Conservation (phyloP, 2,113 vertebrate species). For the Chauna torquata region DNA sequence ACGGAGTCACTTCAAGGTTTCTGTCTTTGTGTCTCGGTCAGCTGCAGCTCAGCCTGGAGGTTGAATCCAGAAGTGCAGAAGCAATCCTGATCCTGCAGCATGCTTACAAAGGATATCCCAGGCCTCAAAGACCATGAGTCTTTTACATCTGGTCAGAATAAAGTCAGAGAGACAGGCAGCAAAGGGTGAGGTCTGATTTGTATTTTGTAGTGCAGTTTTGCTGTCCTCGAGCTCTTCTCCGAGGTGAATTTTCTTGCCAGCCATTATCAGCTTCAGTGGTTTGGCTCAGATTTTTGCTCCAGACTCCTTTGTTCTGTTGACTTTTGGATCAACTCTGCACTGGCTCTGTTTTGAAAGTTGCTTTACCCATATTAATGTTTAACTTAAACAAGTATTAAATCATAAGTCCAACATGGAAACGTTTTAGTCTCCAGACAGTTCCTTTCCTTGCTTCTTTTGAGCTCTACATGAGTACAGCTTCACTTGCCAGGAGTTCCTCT, state of each 20-base stretch:
- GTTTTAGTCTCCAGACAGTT: conserved; percentile 41
- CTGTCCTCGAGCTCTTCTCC: conserved; percentile 29
- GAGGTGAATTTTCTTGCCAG: conserved; percentile 54
- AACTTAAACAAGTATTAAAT: conserved; percentile 64
- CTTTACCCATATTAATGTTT: conserved; percentile 67
- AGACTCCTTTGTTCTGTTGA: conserved; percentile 66
- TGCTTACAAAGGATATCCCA: neutral
- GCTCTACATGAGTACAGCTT: neutral
- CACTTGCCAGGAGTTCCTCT: conserved; percentile 17
- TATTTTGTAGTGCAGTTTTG: conserved; percentile 1
- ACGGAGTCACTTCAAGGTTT: conserved; percentile 19
- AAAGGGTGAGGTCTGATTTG: neutral
- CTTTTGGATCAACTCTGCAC: conserved; percentile 73
- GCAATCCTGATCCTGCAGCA: neutral
- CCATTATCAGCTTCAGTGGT: conserved; percentile 52
- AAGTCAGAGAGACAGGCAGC: conserved; percentile 35
- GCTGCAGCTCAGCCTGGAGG: neutral
- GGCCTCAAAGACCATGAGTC: neutral
- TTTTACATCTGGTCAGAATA: conserved; percentile 39
- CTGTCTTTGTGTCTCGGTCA: neutral
- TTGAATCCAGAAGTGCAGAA: neutral
- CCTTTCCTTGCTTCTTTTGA: conserved; percentile 31
- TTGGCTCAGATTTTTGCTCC: conserved; percentile 61
- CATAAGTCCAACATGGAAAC: conserved; percentile 37
- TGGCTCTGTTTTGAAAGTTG: conserved; percentile 59